These are phyloP conservation scores for Halictus rubicundus DNA, from an alignment of 1,140 invertebrate species.

Conservation along the genomic window DNA sequence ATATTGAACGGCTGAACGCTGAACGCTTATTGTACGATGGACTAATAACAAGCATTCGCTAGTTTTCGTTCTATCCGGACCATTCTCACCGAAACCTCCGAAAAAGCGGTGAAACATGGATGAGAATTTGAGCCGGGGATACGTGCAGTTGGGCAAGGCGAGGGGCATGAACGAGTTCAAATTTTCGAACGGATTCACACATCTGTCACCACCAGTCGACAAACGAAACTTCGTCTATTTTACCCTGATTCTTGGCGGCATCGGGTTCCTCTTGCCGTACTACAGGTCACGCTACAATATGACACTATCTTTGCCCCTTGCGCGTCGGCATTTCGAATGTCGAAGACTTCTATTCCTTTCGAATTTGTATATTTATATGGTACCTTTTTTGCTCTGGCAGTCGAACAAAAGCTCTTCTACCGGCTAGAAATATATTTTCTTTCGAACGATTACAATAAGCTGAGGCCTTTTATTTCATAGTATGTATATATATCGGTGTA, in stretches of 20 bases:
- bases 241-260: constrained; percentile 91
- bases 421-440: no score
- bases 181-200: constrained; percentile 81
- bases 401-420: no score
- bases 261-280: constrained; percentile 94
- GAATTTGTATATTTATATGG: no score
- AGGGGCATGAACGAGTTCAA: constrained; percentile 81
- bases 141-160: constrained; percentile 83
- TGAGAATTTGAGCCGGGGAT: constrained; percentile 85
- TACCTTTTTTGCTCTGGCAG: no score
- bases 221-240: constrained; percentile 89
- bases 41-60: constrained; percentile 9
- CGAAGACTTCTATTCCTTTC: no score
- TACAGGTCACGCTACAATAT: constrained; percentile 85
- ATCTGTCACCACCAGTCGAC: constrained; percentile 87
- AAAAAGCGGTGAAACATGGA: constrained; percentile 79
- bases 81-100: not conserved
- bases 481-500: no score
- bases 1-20: not conserved
- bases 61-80: not conserved
- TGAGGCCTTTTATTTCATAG: no score
- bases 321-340: not conserved
- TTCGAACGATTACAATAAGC: no score
- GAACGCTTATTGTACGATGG: constrained; percentile 15
- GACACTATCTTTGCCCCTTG: not conserved